A percentile compares a stretch with the other conserved stretches of the same genome.
Conservation (phyloP, 1,140 invertebrate species). For the Trachymyrmex septentrionalis region DNA sequence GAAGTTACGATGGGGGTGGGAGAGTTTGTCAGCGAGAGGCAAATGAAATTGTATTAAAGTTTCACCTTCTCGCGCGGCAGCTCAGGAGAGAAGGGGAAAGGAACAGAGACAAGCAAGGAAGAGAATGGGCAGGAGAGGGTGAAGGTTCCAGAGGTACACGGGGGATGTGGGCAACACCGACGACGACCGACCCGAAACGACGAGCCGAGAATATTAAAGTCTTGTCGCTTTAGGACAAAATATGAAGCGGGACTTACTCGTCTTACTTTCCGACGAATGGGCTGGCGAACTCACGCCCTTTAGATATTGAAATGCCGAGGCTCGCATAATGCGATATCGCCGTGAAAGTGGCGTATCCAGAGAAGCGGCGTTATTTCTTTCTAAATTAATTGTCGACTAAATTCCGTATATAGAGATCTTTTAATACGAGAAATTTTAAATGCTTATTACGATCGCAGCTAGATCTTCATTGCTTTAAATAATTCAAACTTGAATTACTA, state of each 20-base stretch:
- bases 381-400: constrained; percentile 45
- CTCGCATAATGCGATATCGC: constrained; percentile 11
- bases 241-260: constrained; percentile 70
- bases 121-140: background rate
- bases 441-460: too few species aligned
- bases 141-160: background rate
- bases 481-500: too few species aligned
- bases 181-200: constrained; percentile 67
- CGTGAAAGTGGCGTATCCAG: constrained; percentile 16
- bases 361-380: background rate
- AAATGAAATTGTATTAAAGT: constrained; percentile 81
- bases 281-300: constrained; percentile 4
- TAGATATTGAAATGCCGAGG: constrained; percentile 36
- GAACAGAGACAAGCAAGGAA: background rate
- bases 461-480: too few species aligned
- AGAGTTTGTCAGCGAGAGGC: constrained; percentile 78
- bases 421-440: too few species aligned
- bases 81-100: background rate
- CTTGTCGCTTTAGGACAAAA: constrained; percentile 78
- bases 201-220: constrained; percentile 76
- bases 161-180: constrained; percentile 49
- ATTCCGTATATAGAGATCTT: too few species aligned
- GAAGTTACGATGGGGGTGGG: constrained; percentile 68
- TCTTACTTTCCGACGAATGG: constrained; percentile 40
- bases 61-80: constrained; percentile 69